phyloP scores from a whole-genome alignment of 1,140 invertebrate species.

The Brachionus calyciflorus region DNA sequence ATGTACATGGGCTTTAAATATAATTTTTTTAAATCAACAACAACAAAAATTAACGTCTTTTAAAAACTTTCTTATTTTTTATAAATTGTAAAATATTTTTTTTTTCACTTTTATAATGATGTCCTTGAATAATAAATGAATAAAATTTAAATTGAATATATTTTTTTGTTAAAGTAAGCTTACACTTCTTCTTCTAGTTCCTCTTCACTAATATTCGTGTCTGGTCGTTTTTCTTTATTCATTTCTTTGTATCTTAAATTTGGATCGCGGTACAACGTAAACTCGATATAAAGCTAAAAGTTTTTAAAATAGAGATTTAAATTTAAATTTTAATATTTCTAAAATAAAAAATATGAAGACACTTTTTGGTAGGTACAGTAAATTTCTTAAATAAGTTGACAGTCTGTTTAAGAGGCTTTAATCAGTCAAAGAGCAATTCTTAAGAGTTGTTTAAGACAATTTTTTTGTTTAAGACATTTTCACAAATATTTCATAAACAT shows the following conservation, averaged over 20 bases:
- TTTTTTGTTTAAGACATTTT: no score
- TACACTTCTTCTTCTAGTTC: slow-evolving; percentile 32
- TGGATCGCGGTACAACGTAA: not conserved
- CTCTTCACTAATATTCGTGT: not conserved
- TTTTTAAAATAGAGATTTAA: not conserved
- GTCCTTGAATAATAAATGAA: slow-evolving; percentile 30
- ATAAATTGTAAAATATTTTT: slow-evolving; percentile 27
- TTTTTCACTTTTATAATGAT: slow-evolving; percentile 14
- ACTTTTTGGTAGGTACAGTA: no score
- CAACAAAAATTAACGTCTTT: not conserved
- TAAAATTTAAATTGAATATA: not conserved
- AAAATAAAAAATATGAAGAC: not conserved
- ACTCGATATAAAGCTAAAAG: not conserved
- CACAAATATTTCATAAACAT: no score
- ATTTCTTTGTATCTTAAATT: not conserved
- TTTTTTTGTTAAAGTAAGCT: not conserved
- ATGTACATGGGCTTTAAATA: not conserved
- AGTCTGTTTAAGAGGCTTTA: no score
- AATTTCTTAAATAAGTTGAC: no score
- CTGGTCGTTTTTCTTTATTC: not conserved
- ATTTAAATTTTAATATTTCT: not conserved
- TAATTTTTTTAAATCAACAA: no score
- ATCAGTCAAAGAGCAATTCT: no score
- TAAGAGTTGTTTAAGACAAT: no score
- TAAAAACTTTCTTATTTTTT: not conserved